Evolutionary conservation across 2,888 invertebrate species (phyloP), one percentile per base, ranked within the genome.

Genomic region (Chromoteleia sp.): DNA sequence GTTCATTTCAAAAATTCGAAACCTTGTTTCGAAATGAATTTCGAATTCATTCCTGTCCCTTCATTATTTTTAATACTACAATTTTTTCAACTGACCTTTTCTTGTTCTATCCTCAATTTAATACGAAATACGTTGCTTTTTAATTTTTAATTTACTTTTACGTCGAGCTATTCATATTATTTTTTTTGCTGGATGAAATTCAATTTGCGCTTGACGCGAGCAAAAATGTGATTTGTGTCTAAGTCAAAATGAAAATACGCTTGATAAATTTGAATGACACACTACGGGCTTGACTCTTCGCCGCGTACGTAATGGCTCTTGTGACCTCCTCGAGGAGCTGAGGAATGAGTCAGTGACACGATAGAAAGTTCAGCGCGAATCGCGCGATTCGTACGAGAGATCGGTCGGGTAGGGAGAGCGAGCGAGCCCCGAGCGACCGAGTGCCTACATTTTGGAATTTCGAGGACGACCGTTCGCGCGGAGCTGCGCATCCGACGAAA

Each of bases 331-430:
- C 76, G 81, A 36, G 67, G 56, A 56, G 83, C 70, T 59, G 48
- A 75, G 80, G 81, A 86, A 86, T 86, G 86, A 88, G 87, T 88
- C 88, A 88, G 87, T 86, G 89, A 88, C 87, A 87, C 86, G 84
- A 82, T 88, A 89, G 89, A 90, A 89, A 90, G 90, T 89, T 88
- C 84, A 86, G 73, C 73, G 76, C 71, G 67, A 61, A 73, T 68
- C 63, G 80, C 63, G 80, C 73, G 74, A 76, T 76, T 73, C 82
- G 71, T 75, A 71, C 58, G 63, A 25, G 54, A 52, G 45, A 67
- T 70, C 61, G 61, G 56, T 39, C 17, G 33, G 12, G 43, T 12
- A 39, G 39, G 74, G 73, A 36, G 59, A 59, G 70, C 21, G 52
- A 71, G 61, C 63, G 41, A n/a, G 84, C 85, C 83, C 71, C 73